A percentile compares a stretch with the other conserved stretches of the same genome.
These are phyloP conservation scores for Parelbella ahira DNA, from an alignment of 2,888 invertebrate genomes.

Conservation along the genomic window DNA sequence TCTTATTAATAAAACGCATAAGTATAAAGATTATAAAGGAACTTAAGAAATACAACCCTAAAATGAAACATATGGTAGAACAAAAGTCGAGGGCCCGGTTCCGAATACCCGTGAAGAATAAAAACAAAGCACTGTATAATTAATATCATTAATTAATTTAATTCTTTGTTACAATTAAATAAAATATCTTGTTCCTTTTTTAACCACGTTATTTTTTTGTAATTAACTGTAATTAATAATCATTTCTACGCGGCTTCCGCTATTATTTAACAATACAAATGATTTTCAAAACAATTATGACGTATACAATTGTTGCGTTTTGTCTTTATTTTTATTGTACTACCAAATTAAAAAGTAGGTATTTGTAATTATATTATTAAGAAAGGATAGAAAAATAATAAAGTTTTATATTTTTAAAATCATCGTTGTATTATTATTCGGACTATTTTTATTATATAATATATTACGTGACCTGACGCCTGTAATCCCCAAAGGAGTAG, in stretches of 20 bases:
- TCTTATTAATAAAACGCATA: too few relatives aligned
- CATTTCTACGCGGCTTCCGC: constrained; percentile 35
- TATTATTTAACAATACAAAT: constrained; percentile 23
- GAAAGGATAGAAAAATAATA: too few relatives aligned
- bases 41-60: constrained; percentile 35
- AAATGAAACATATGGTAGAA: constrained; percentile 48
- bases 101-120: constrained; percentile 37
- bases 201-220: constrained; percentile 47
- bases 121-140: constrained; percentile 68
- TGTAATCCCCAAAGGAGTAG: too few relatives aligned
- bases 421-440: too few relatives aligned
- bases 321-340: too few relatives aligned
- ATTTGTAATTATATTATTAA: too few relatives aligned
- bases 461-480: too few relatives aligned
- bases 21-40: background rate
- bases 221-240: constrained; percentile 39
- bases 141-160: constrained; percentile 72
- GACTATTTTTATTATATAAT: too few relatives aligned
- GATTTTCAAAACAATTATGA: constrained; percentile 28
- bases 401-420: too few relatives aligned
- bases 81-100: constrained; percentile 38
- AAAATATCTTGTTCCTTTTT: constrained; percentile 40
- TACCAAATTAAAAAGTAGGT: too few relatives aligned
- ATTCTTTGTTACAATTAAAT: constrained; percentile 53
- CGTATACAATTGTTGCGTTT: constrained; percentile 28